Conservation (phyloP, 2,113 vertebrate genomes). For the Paramormyrops kingsleyae region DNA sequence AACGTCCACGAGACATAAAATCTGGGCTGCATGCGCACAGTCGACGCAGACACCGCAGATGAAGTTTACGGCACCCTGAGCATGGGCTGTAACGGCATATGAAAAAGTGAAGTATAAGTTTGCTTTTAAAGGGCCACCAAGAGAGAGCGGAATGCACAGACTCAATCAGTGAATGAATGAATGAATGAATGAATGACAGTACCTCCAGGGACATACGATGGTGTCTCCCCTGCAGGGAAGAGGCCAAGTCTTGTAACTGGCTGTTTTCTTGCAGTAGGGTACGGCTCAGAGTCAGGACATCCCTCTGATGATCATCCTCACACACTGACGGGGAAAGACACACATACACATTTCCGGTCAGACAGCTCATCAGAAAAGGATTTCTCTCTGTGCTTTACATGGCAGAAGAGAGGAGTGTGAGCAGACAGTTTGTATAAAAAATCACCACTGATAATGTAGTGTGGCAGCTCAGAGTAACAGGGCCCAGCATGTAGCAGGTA, state of each 20-base stretch:
- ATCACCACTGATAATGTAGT: not conserved
- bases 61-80: not conserved
- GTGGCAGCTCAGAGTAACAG: not conserved
- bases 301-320: conserved; percentile 50
- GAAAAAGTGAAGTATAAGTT: not conserved
- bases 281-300: conserved; percentile 48
- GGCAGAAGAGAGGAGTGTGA: not conserved
- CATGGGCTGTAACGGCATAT: not conserved
- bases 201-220: conserved; percentile 89
- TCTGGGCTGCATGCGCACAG: not conserved
- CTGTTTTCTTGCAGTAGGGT: conserved; percentile 71
- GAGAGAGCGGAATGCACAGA: not conserved
- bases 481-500: not conserved
- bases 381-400: not conserved
- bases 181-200: not conserved
- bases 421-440: not conserved
- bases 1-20: not conserved
- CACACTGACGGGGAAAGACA: conserved; percentile 32
- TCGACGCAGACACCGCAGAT: not conserved
- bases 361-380: not conserved
- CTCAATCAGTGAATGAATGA: not conserved
- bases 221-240: conserved; percentile 78
- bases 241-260: conserved; percentile 74
- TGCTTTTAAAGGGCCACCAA: not conserved
- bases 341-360: not conserved